Percentiles rank a stretch among this genome's conserved stretches.
Evolutionary conservation across 92 coral and sea anemone genomes (phyloP).

Genomic region (Meandrina meandrites): DNA sequence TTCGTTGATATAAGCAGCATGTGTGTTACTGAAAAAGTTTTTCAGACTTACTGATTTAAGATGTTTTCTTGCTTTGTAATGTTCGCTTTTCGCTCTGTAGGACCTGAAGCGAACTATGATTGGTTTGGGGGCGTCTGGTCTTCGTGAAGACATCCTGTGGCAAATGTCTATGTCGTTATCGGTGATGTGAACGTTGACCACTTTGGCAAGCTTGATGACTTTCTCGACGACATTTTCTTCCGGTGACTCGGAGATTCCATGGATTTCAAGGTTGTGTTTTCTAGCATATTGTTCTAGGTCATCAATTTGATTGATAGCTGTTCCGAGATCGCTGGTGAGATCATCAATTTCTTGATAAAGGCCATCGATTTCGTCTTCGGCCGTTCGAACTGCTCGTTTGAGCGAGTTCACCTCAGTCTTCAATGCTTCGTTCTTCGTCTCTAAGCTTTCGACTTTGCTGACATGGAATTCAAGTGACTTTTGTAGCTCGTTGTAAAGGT

Average conservation of each 20-base stretch:
- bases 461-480: too few species aligned
- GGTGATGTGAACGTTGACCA: too few species aligned
- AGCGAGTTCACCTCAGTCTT: constrained; percentile 1
- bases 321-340: not conserved
- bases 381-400: not conserved
- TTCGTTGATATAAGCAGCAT: too few species aligned
- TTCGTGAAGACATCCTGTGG: not conserved
- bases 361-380: not conserved
- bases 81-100: not conserved
- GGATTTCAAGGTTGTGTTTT: constrained; percentile 9
- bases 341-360: not conserved
- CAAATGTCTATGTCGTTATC: not conserved
- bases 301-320: constrained; percentile 18
- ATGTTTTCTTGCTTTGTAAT: not conserved
- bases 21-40: not conserved
- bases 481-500: too few species aligned
- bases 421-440: not conserved
- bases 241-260: too few species aligned
- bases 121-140: not conserved
- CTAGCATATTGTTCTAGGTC: constrained; percentile 9
- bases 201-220: too few species aligned
- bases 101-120: not conserved
- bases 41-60: not conserved
- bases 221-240: not conserved
- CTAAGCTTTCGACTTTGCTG: not conserved